Evolutionary conservation across 1,140 invertebrate species (phyloP).

Genomic region (Cydia strobilella): DNA sequence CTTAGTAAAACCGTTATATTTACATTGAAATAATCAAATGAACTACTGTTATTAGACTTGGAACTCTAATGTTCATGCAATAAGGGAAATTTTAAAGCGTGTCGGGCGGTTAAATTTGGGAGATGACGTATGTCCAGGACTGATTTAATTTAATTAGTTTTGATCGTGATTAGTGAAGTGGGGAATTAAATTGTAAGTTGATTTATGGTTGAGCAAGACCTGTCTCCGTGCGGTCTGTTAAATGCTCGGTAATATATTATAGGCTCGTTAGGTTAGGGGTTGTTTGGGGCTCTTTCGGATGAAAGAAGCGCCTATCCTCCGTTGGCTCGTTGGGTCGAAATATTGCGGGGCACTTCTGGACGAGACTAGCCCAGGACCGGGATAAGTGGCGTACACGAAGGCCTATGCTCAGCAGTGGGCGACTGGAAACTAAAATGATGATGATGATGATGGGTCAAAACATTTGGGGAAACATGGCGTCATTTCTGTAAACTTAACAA

Average conservation of each 20-base stretch:
- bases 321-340: too few relatives aligned
- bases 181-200: conserved; percentile 19
- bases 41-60: neutral
- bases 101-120: neutral
- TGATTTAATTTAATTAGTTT: conserved; percentile 31
- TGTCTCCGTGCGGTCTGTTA: neutral
- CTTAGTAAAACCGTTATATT: neutral
- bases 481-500: too few relatives aligned
- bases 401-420: too few relatives aligned
- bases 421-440: too few relatives aligned
- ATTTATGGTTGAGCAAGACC: conserved; percentile 7
- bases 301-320: too few relatives aligned
- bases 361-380: too few relatives aligned
- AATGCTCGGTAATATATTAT: neutral
- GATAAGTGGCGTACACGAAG: too few relatives aligned
- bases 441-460: too few relatives aligned
- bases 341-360: too few relatives aligned
- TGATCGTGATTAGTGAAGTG: conserved; percentile 30
- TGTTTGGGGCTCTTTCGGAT: too few relatives aligned
- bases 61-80: neutral
- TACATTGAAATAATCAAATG: neutral
- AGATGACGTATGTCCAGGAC: conserved; percentile 12
- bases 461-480: too few relatives aligned
- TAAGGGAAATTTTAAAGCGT: neutral
- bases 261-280: neutral